phyloP scores from a whole-genome alignment of 2,888 invertebrate genomes.

The Polylopha cassiicola region DNA sequence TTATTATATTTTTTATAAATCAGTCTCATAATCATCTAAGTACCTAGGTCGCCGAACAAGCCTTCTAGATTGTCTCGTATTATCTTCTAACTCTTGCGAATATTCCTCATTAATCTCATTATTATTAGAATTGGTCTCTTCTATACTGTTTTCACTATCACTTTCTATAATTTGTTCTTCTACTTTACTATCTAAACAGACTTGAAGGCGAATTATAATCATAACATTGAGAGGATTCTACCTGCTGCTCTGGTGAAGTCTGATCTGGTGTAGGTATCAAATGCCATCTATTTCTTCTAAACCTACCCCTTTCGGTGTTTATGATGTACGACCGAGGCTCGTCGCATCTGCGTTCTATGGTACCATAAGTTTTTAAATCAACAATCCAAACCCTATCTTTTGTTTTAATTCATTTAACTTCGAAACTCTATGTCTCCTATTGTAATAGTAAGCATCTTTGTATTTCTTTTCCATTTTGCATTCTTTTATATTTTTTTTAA shows the following conservation, averaged over 20 bases:
- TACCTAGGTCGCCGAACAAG: too few relatives aligned
- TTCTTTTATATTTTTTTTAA: neutral
- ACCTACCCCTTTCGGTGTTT: neutral
- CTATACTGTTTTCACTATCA: neutral
- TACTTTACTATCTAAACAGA: neutral
- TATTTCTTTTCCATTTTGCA: neutral
- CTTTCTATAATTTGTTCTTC: neutral
- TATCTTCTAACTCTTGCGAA: too few relatives aligned
- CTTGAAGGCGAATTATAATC: neutral
- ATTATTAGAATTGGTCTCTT: too few relatives aligned
- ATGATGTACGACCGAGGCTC: conserved; percentile 1
- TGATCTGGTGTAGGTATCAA: neutral
- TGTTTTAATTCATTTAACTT: neutral
- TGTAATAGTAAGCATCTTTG: conserved; percentile 1
- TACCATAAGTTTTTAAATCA: neutral
- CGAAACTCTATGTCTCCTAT: neutral
- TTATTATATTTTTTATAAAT: too few relatives aligned
- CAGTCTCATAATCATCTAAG: too few relatives aligned
- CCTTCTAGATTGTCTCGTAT: too few relatives aligned
- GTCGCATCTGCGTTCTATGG: neutral
- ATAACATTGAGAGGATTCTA: neutral
- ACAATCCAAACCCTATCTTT: neutral
- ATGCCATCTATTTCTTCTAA: conserved; percentile 3
- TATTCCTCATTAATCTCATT: too few relatives aligned
- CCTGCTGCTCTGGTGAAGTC: neutral